Evolutionary conservation across 2,113 vertebrate genomes (phyloP).

Genomic region (Elanus axillaris): DNA sequence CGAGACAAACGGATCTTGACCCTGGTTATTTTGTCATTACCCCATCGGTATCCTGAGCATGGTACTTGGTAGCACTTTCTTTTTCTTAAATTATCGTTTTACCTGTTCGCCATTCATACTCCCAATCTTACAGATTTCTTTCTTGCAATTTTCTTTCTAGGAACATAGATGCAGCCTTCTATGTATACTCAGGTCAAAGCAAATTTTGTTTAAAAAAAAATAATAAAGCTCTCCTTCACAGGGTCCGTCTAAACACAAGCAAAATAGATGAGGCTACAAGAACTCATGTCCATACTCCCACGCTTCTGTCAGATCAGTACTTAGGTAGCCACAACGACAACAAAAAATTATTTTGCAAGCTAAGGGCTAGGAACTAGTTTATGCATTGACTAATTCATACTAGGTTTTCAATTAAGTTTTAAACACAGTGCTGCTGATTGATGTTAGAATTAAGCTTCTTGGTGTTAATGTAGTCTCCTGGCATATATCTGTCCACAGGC

Average conservation of each 20-base stretch:
- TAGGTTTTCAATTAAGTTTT: neutral
- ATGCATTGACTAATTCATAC: neutral
- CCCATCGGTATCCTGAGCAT: neutral
- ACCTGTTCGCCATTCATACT: neutral
- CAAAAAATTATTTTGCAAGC: no score
- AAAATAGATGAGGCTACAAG: neutral
- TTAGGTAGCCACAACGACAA: no score
- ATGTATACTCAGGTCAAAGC: neutral
- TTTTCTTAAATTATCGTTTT: neutral
- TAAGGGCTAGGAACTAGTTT: neutral
- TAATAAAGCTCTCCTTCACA: neutral
- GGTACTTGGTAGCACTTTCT: neutral
- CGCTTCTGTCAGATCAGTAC: neutral
- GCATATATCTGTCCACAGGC: neutral
- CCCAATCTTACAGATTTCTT: neutral
- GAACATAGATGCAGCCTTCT: neutral
- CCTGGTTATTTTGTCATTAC: neutral
- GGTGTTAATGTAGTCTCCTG: neutral
- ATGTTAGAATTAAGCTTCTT: neutral
- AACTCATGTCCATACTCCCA: neutral
- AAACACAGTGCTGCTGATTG: neutral
- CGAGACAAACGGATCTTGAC: neutral
- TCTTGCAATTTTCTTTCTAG: neutral
- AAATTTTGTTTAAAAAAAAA: neutral
- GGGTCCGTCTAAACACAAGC: neutral